Evolutionary conservation across 2,888 invertebrate genomes (phyloP), one percentile per base, ranked within the genome.

Genomic region (Microctonus aethiopoides): DNA sequence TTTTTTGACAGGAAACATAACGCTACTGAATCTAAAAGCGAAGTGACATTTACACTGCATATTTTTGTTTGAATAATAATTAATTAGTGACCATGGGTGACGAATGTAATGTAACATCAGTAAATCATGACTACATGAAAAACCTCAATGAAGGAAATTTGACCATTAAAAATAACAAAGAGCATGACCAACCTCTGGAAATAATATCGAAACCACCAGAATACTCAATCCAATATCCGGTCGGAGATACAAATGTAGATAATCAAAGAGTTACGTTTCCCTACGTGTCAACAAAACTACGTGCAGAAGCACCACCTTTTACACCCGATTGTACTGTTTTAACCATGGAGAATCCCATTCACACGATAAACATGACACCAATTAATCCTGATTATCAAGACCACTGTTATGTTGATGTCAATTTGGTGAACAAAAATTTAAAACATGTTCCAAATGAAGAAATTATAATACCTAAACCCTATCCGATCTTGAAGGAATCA

Each of bases 251-350:
- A 7, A 9, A 10, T 20, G 34, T 34, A 32, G 32, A 34, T 32
- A 32, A 20, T 13, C 4, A 29, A 57, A 32, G n/a, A 16, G 16
- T 10, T 20, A 32, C 72, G 1, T 77, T 76, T 72, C 72, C 73
- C 13, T 77, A 77, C 66, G 60, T 72, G 4, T 73, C 74, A 29
- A 79, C 79, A 24, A 80, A 80, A 72, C 64, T 80, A 32, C 73
- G 79, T 56, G 77, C 80, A 10, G 79, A 80, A 57, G 79, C 79
- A 29, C 78, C 79, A 11, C 78, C 79, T 3, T 80, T 80, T 67
- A 75, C 77, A 22, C 80, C 79, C 16, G 78, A 78, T 70, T 75
- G 75, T 54, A 69, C 78, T 9, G 26, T 54, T 13, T 1, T 26
- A 13, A 7, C 54, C 2, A 72, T 68, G 16, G 62, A 71, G 46